phyloP scores from a whole-genome alignment of 1,140 invertebrate species.

The Drosophila pseudoobscura region DNA sequence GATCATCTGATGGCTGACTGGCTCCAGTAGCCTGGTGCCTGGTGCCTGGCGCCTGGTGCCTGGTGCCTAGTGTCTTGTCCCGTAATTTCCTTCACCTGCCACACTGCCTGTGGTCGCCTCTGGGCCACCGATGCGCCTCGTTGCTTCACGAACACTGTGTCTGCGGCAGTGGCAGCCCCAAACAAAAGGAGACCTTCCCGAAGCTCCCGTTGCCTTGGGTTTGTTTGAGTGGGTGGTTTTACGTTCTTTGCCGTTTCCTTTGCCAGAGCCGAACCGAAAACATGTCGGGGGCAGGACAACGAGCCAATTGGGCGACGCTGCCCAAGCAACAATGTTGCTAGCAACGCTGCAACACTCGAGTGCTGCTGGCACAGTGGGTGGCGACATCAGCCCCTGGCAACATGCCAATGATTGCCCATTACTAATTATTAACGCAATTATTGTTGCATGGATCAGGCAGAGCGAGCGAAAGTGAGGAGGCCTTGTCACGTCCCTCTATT shows the following conservation, averaged over 20 bases:
- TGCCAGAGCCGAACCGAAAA: too few relatives aligned
- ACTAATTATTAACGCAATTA: conserved; percentile 71
- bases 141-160: conserved; percentile 63
- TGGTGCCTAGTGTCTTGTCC: background rate
- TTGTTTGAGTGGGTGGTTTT: too few relatives aligned
- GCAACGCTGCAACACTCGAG: background rate
- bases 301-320: too few relatives aligned
- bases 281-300: too few relatives aligned
- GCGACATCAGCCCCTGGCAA: conserved; percentile 12
- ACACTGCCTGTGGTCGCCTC: conserved; percentile 19
- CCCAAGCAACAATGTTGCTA: conserved; percentile 16
- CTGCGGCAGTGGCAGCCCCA: too few relatives aligned
- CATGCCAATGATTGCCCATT: conserved; percentile 54
- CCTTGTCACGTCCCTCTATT: conserved; percentile 45
- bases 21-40: too few relatives aligned
- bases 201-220: background rate
- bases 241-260: too few relatives aligned
- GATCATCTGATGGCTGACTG: too few relatives aligned
- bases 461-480: background rate
- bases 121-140: conserved; percentile 50
- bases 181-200: background rate
- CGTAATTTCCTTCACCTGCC: background rate
- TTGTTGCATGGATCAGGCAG: conserved; percentile 29
- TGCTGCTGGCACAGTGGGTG: too few relatives aligned
- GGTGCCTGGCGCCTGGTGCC: too few relatives aligned